phyloP scores from a whole-genome alignment of 2,797 vertebrate species.

The Fistularia tabacaria region DNA sequence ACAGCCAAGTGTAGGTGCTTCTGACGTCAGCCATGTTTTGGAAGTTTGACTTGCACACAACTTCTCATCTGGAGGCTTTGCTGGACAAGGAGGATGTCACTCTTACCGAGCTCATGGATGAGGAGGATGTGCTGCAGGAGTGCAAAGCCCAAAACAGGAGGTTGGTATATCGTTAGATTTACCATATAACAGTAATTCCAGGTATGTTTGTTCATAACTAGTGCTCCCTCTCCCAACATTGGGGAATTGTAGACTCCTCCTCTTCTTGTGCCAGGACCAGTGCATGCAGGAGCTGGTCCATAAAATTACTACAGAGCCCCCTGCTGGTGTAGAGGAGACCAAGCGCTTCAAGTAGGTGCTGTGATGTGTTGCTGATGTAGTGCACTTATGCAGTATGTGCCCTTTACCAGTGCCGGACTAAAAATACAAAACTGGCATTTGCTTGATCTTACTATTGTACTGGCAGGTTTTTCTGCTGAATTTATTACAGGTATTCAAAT shows the following conservation, averaged over 20 bases:
- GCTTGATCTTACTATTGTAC: conserved; percentile 18
- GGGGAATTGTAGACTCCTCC: conserved; percentile 77
- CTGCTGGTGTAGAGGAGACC: conserved; percentile 90
- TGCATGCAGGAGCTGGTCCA: conserved; percentile 92
- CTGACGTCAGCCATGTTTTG: conserved; percentile 88
- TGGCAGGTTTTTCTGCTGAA: conserved; percentile 12
- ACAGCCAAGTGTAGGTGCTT: conserved; percentile 52
- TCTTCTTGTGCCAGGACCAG: conserved; percentile 88
- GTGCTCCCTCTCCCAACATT: conserved; percentile 19
- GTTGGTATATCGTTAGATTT: conserved; percentile 32
- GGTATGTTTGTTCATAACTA: conserved; percentile 5
- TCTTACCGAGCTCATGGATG: conserved; percentile 89
- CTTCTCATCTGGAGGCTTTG: conserved; percentile 93
- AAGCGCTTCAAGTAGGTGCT: conserved; percentile 93
- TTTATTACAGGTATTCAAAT: conserved; percentile 84
- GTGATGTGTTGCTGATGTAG: conserved; percentile 32
- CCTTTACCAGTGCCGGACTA: neutral
- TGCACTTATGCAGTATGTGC: conserved; percentile 7
- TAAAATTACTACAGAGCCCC: conserved; percentile 90
- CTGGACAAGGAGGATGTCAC: conserved; percentile 94
- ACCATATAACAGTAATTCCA: neutral
- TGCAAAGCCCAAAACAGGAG: conserved; percentile 96
- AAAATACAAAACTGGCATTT: neutral
- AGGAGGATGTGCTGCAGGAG: conserved; percentile 95
- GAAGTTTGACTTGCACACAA: conserved; percentile 96